Evolutionary conservation across 2,113 vertebrate species (phyloP).

Genomic region (Rhynchomys soricoides): DNA sequence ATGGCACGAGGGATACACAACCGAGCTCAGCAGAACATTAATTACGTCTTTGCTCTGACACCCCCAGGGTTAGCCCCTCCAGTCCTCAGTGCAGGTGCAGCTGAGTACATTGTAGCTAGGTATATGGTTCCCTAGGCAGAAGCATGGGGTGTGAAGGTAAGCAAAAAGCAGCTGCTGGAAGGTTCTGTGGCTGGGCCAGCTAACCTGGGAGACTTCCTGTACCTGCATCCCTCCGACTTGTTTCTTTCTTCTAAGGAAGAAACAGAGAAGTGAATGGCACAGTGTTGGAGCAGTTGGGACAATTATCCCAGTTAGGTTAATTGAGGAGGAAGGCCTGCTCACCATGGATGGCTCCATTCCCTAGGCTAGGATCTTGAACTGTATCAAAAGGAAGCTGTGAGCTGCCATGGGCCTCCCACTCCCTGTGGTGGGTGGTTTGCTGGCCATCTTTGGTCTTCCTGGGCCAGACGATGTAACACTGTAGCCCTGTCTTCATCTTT

Average conservation of each 20-base stretch:
- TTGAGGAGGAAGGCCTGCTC: neutral
- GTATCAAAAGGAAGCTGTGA: neutral
- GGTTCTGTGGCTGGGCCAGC: neutral
- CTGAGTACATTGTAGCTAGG: too few relatives aligned
- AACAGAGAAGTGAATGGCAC: neutral
- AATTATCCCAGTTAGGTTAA: neutral
- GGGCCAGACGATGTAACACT: too few relatives aligned
- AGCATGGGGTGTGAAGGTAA: neutral
- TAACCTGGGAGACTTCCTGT: neutral
- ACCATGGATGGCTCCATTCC: neutral
- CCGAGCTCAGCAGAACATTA: neutral
- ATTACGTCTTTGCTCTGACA: too few relatives aligned
- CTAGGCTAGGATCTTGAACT: neutral
- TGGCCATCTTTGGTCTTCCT: neutral
- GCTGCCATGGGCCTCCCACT: neutral
- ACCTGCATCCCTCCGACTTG: neutral
- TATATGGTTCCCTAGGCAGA: neutral
- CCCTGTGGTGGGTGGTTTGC: too few relatives aligned
- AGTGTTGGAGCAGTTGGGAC: neutral
- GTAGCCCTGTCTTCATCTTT: neutral
- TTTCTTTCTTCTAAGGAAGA: too few relatives aligned
- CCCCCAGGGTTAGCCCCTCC: too few relatives aligned
- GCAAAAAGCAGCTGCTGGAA: neutral
- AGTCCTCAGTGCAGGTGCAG: neutral
- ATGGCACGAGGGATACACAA: neutral